Base-by-base conservation (phyloP, 2,797 vertebrate species). In the Garrulus glandarius region DNA sequence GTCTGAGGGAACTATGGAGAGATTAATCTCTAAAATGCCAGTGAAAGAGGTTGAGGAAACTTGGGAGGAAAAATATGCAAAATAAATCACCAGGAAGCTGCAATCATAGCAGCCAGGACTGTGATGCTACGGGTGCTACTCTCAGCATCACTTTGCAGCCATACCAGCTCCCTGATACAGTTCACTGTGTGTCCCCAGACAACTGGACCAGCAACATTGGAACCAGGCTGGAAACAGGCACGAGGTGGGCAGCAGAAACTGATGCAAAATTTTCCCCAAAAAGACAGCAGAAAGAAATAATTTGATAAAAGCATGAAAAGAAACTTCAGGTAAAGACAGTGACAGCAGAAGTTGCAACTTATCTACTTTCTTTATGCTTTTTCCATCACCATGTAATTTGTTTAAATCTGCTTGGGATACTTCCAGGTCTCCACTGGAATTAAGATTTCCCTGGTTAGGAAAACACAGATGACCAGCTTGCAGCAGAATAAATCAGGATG, bases 51-150 rank as follows among this genome's bases (percentile, higher is more conserved):
- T 50, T 72, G 65, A 86, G 84, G 77, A 76, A 24, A 59, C 9
- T 34, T 64, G 37, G 50, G 39, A 90, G 37, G 34, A 55, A 94
- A 88, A 88, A 88, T 21, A 78, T 26, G 47, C 20, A 89, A 72
- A 92, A 86, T 32, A 67, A 76, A 76, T 61, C 44, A 67, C 34
- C 29, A 81, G 57, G 37, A 70, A 88, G 55, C 20, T 81, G 32
- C 72, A 80, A 34, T 39, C 53, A 75, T 55, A 36, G 9, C n/a
- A 55, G 11, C 8, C 2, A 1, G 20, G 44, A 15, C 15, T 60
- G 30, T 34, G 53, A 7, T 49, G 21, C 19, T 22, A 5, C 18
- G 49, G 61, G 34, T 64, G 65, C 13, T 80, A 37, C 72, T 56
- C 11, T 70, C 34, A 75, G 41, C 29, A 67, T 20, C 22, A 12